Base-by-base conservation (phyloP, 2,797 vertebrate genomes). In the Gymnothorax reevesii region DNA sequence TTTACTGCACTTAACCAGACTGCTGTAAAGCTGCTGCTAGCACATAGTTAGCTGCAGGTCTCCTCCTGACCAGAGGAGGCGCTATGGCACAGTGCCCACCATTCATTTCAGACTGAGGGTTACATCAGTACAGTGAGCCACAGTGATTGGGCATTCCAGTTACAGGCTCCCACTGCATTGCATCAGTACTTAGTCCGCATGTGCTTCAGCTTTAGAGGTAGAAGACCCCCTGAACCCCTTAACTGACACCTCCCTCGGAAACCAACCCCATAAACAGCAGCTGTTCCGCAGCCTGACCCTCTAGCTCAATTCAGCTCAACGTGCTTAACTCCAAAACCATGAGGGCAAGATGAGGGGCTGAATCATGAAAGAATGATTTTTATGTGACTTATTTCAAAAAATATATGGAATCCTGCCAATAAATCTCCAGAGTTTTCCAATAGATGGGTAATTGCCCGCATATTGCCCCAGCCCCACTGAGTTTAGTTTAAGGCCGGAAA, bases 251-350 rank as follows among this genome's bases (percentile, higher is more conserved):
- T 57, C 64, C 57, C 57, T 83, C 79, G 55, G 25, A 73, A 13
- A 57, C 66, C 57, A 83, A 25, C 79, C 62, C 33, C 73, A 10
- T 3, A 80, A 25, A 25, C 60, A 73, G 57, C 85, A 84, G 85
- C 87, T 86, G 87, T 66, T 66, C 59, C 87, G 57, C 62, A 22
- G 59, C 73, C 85, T 71, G 52, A 69, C 77, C 52, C 80, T 62
- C 66, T 49, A 57, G 80, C 87, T 90, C 90, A 90, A 92, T 90
- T 87, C 90, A 89, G 88, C 88, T 87, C 87, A 90, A 90, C 88
- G 9, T 17, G 33, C 84, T 90, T 89, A 91, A 90, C 91, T 90
- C 27, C 73, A 89, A 85, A 92, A 91, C 88, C 87, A 93, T 90
- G 91, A 86, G 77, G 90, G 83, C 64, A 85, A 89, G 89, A 88